Evolutionary conservation across 2,797 vertebrate species (phyloP).

Genomic region (Eidolon dupreanum): DNA sequence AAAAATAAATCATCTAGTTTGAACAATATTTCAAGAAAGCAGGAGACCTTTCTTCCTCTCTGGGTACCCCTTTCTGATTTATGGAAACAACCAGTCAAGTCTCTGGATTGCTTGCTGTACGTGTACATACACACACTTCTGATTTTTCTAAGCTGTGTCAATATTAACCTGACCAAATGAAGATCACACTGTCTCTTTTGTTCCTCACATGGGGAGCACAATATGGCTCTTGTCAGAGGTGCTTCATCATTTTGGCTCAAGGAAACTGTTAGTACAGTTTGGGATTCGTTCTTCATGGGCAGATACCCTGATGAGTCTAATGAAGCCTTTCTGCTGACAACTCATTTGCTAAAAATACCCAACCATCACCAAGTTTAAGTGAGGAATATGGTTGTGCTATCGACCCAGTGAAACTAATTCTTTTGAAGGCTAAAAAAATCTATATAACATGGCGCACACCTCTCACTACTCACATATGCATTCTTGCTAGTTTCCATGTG

Average conservation of each 20-base stretch:
- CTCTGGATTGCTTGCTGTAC: conserved; percentile 78
- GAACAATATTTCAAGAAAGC: conserved; percentile 52
- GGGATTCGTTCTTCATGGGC: conserved; percentile 95
- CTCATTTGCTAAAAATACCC: conserved; percentile 92
- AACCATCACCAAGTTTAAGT: conserved; percentile 84
- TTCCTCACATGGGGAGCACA: conserved; percentile 90
- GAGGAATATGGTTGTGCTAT: conserved; percentile 77
- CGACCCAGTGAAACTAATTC: conserved; percentile 74
- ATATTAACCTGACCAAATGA: conserved; percentile 98
- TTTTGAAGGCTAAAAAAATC: conserved; percentile 64
- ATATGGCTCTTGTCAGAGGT: conserved; percentile 95
- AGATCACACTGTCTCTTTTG: conserved; percentile 91
- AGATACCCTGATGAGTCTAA: conserved; percentile 97
- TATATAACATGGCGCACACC: conserved; percentile 57
- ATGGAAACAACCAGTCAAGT: conserved; percentile 80
- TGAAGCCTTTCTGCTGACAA: conserved; percentile 95
- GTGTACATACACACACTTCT: conserved; percentile 75
- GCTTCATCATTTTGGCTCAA: conserved; percentile 93
- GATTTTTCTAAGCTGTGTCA: conserved; percentile 92
- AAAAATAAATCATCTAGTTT: conserved; percentile 50
- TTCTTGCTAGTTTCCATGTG: conserved; percentile 79
- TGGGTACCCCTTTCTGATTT: conserved; percentile 81
- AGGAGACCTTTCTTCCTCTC: conserved; percentile 48
- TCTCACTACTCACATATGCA: conserved; percentile 47
- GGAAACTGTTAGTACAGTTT: conserved; percentile 93